Conservation (phyloP, 2,888 invertebrate genomes). For the Caenorhabditis sp. region DNA sequence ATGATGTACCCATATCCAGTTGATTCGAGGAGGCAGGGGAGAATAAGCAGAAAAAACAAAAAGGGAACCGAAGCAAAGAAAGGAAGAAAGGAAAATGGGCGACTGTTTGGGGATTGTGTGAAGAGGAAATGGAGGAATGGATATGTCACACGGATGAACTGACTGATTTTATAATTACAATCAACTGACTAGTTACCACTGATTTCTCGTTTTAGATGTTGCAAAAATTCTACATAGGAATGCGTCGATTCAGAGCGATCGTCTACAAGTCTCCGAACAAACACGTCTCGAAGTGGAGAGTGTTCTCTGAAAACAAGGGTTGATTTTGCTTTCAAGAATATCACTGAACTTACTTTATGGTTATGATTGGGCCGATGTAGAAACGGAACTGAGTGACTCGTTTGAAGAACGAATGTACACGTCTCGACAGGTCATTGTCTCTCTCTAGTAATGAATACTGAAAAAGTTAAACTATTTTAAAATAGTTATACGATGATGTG, state of each 20-base stretch:
- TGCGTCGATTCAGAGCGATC: conserved; percentile 95
- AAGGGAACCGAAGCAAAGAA: conserved; percentile 27
- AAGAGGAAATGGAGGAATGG: conserved; percentile 24
- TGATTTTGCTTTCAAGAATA: no score
- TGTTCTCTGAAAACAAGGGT: conserved; percentile 96
- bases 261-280: conserved; percentile 93
- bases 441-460: conserved; percentile 64
- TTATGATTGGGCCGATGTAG: conserved; percentile 69
- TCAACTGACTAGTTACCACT: conserved; percentile 39
- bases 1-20: conserved; percentile 57
- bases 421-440: conserved; percentile 65
- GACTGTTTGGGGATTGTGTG: conserved; percentile 3
- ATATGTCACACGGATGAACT: conserved; percentile 51
- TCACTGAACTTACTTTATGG: conserved; percentile 66
- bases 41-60: neutral
- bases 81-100: conserved; percentile 26
- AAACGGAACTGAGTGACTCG: conserved; percentile 66
- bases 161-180: neutral
- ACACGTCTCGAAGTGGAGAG: conserved; percentile 90
- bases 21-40: conserved; percentile 52
- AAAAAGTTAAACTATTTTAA: no score
- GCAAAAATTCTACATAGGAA: conserved; percentile 98
- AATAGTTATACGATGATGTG: neutral
- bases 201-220: conserved; percentile 87
- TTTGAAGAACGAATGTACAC: conserved; percentile 69